Conservation (phyloP, 2,888 invertebrate genomes). For the Hirtodrosophila confusa region DNA sequence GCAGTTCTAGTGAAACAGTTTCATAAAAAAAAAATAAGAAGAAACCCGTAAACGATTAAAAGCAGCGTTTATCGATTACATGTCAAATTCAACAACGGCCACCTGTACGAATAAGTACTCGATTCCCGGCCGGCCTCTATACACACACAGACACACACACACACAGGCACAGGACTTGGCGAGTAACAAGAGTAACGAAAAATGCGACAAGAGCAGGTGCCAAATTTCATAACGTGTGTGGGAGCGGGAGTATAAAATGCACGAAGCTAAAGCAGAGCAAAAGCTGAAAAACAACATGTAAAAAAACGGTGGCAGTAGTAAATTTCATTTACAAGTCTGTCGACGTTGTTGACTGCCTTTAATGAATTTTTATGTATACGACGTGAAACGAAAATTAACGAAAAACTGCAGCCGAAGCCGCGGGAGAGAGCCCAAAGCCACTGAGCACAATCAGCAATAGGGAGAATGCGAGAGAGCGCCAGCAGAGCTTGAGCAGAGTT, state of each 20-base stretch:
- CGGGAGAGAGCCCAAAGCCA: slow-evolving; percentile 27
- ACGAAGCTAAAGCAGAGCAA: slow-evolving; percentile 35
- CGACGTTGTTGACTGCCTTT: slow-evolving; percentile 54
- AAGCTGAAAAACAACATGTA: slow-evolving; percentile 36
- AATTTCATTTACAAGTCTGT: slow-evolving; percentile 73
- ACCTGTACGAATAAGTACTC: slow-evolving; percentile 72
- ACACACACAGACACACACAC: slow-evolving; percentile 7
- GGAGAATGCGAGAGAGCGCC: slow-evolving; percentile 16
- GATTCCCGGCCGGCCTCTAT: slow-evolving; percentile 49
- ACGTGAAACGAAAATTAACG: slow-evolving; percentile 61
- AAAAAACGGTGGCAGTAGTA: slow-evolving; percentile 78
- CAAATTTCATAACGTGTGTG: slow-evolving; percentile 53
- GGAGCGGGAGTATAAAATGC: slow-evolving; percentile 35
- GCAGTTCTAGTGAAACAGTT: slow-evolving; percentile 43
- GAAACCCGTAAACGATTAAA: slow-evolving; percentile 21
- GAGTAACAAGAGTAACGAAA: slow-evolving; percentile 28
- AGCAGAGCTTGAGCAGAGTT: slow-evolving; percentile 43
- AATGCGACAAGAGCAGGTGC: slow-evolving; percentile 45
- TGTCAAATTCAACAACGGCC: slow-evolving; percentile 39
- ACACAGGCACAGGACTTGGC: slow-evolving; percentile 2
- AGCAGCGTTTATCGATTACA: slow-evolving; percentile 48
- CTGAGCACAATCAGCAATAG: slow-evolving; percentile 16
- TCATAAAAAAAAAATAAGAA: slow-evolving; percentile 3
- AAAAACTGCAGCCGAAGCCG: slow-evolving; percentile 64
- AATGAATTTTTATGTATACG: slow-evolving; percentile 78